A percentile compares a stretch with the other conserved stretches of the same genome.
phyloP scores from a whole-genome alignment of 2,113 vertebrate genomes.

The Euleptes europaea region DNA sequence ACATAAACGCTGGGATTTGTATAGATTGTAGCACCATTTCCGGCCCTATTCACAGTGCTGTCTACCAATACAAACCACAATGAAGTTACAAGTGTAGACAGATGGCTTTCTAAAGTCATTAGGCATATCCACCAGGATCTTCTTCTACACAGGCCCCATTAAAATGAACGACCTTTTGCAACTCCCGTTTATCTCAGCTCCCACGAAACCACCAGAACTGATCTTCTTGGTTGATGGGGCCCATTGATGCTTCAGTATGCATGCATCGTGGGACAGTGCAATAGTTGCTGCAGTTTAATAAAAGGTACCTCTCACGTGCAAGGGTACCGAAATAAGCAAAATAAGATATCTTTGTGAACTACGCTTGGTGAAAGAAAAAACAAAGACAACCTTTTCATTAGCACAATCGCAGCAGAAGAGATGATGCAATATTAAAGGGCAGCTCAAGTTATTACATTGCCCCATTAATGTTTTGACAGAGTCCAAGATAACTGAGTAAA shows the following conservation, averaged over 20 bases:
- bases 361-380: constrained; percentile 31
- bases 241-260: constrained; percentile 43
- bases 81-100: not conserved
- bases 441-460: constrained; percentile 41
- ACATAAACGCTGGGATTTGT: constrained; percentile 40
- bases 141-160: not conserved
- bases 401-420: constrained; percentile 6
- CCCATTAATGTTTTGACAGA: constrained; percentile 8
- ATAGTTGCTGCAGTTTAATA: not conserved
- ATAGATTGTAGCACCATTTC: constrained; percentile 50
- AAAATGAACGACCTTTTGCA: not conserved
- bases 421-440: constrained; percentile 23
- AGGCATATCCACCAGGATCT: not conserved
- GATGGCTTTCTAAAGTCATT: not conserved
- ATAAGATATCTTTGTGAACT: constrained; percentile 52
- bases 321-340: constrained; percentile 51
- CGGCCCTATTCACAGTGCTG: not conserved
- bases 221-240: not conserved
- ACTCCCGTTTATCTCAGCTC: not conserved
- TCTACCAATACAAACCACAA: not conserved
- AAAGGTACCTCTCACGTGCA: constrained; percentile 29
- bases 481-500: not conserved
- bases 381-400: constrained; percentile 38
- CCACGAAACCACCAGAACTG: not conserved
- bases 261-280: constrained; percentile 5